A percentile compares a stretch with the other conserved stretches of the same genome.
Conservation (phyloP, 2,113 vertebrate genomes). For the Amazona guildingii region DNA sequence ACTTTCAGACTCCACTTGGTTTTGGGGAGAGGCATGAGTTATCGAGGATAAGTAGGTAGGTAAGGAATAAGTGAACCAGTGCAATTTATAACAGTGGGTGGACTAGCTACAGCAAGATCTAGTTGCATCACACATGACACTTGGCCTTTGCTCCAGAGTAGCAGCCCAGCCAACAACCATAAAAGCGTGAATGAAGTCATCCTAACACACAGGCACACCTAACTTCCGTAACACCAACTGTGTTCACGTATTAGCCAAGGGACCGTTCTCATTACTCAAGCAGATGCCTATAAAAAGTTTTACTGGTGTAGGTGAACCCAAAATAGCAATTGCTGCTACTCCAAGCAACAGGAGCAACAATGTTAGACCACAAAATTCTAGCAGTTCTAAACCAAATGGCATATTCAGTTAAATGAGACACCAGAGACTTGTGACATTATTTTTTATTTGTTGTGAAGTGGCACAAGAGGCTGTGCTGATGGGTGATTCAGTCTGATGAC, state of each 20-base stretch:
- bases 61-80: not conserved
- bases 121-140: not conserved
- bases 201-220: not conserved
- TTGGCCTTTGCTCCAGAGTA: conserved; percentile 8
- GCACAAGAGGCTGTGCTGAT: not conserved
- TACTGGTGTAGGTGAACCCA: not conserved
- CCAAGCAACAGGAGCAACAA: not conserved
- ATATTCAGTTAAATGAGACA: not conserved
- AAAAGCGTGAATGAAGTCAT: conserved; percentile 6
- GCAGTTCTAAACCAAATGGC: not conserved
- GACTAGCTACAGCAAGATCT: not conserved
- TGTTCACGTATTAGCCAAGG: not conserved
- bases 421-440: not conserved
- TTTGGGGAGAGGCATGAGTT: not conserved
- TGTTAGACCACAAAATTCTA: not conserved
- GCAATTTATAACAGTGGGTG: not conserved
- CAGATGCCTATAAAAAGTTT: not conserved
- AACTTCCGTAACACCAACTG: not conserved
- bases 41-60: not conserved
- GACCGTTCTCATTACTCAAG: not conserved
- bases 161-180: not conserved
- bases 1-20: not conserved
- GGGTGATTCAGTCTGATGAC: not conserved
- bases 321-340: not conserved
- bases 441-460: not conserved